A percentile compares a stretch with the other conserved stretches of the same genome.
Conservation (phyloP, 30 jellyfish, hydroid and myxozoan genomes). For the Hydractinia echinata region DNA sequence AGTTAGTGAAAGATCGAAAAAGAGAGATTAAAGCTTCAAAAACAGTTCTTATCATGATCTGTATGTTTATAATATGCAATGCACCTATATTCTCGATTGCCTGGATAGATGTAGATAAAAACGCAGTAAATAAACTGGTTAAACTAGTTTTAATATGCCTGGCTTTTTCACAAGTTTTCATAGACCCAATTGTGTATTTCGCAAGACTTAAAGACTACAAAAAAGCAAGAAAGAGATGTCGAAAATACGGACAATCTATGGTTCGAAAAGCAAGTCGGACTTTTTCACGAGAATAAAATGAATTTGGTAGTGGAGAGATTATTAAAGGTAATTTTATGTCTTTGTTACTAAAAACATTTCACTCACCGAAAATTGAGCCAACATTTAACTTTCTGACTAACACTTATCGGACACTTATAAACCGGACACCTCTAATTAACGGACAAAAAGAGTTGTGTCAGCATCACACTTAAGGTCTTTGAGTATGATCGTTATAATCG, state of each 20-base stretch:
- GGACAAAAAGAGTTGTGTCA: too few relatives aligned
- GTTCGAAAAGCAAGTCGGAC: conserved; percentile 33
- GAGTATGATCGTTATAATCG: too few relatives aligned
- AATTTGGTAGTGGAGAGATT: too few relatives aligned
- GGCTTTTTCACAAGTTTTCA: conserved; percentile 30
- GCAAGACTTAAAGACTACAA: conserved; percentile 23
- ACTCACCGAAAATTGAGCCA: too few relatives aligned
- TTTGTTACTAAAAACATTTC: too few relatives aligned
- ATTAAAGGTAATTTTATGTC: too few relatives aligned
- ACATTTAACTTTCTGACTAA: too few relatives aligned
- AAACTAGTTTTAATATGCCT: conserved; percentile 5
- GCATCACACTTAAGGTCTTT: too few relatives aligned
- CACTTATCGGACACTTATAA: too few relatives aligned
- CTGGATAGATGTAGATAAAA: conserved; percentile 22
- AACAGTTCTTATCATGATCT: conserved; percentile 25
- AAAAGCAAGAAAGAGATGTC: conserved; percentile 26
- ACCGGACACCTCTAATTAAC: too few relatives aligned
- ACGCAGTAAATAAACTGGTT: neutral
- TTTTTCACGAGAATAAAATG: neutral
- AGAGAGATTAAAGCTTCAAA: conserved; percentile 39
- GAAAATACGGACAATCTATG: conserved; percentile 20
- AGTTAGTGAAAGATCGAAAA: conserved; percentile 23
- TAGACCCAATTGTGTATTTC: conserved; percentile 34
- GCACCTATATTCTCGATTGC: conserved; percentile 33
- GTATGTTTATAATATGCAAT: conserved; percentile 34